These are phyloP conservation scores for Spodoptera exigua DNA, from an alignment of 2,888 invertebrate genomes.

Conservation along the genomic window DNA sequence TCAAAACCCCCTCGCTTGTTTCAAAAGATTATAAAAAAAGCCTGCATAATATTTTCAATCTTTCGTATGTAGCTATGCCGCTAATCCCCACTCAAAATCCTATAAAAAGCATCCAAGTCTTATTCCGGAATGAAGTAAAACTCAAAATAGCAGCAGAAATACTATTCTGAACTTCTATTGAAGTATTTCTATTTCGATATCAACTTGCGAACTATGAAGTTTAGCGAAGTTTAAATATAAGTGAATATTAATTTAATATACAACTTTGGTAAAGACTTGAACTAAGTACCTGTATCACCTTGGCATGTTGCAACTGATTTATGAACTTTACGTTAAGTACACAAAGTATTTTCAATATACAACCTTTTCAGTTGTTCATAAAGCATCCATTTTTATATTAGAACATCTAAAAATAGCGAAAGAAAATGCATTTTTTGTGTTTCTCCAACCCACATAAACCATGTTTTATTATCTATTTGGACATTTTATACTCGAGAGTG, in stretches of 20 bases:
- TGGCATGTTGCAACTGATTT: slow-evolving; percentile 1
- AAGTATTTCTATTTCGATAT: slow-evolving; percentile 1
- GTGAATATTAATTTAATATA: slow-evolving; percentile 14
- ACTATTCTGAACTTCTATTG: neutral
- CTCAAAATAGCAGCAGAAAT: neutral
- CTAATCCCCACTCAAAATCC: no score
- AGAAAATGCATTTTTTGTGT: slow-evolving; percentile 53
- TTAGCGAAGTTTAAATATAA: slow-evolving; percentile 6
- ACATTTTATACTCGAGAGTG: slow-evolving; percentile 39
- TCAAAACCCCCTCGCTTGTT: no score
- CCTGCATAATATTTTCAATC: no score
- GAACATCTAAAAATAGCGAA: slow-evolving; percentile 19
- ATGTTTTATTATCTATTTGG: slow-evolving; percentile 50
- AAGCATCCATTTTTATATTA: slow-evolving; percentile 18
- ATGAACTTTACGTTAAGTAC: slow-evolving; percentile 2
- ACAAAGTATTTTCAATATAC: slow-evolving; percentile 1
- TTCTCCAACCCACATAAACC: slow-evolving; percentile 37
- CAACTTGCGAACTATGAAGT: neutral
- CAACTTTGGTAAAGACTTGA: neutral
- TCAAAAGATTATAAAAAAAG: no score
- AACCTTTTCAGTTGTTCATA: neutral
- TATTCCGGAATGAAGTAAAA: slow-evolving; percentile 3
- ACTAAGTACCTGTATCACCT: slow-evolving; percentile 11
- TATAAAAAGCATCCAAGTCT: no score
- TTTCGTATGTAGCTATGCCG: no score